A percentile compares a stretch with the other conserved stretches of the same genome.
These are phyloP conservation scores for Tetrapedia diversipes DNA, from an alignment of 2,888 invertebrate genomes.

Conservation along the genomic window DNA sequence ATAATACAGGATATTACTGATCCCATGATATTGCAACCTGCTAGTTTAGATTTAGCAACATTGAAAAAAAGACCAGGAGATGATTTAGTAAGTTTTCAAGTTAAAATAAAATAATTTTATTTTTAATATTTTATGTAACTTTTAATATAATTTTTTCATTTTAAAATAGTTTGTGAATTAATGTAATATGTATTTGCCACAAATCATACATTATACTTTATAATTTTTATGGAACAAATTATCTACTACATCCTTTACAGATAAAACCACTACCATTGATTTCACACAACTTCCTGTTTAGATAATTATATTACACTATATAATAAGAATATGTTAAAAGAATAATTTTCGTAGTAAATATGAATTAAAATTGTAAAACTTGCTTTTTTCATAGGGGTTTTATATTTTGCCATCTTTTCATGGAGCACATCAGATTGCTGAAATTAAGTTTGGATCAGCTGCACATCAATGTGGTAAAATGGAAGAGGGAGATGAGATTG, in stretches of 20 bases:
- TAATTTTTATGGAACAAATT: slow-evolving; percentile 25
- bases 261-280: slow-evolving; percentile 54
- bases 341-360: slow-evolving; percentile 15
- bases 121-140: no score
- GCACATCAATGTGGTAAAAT: slow-evolving; percentile 96
- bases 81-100: slow-evolving; percentile 85
- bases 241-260: slow-evolving; percentile 61
- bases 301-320: slow-evolving; percentile 55
- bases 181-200: neutral
- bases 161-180: slow-evolving; percentile 4
- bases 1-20: slow-evolving; percentile 94
- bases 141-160: no score
- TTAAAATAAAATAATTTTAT: neutral
- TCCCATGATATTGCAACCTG: slow-evolving; percentile 95
- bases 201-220: slow-evolving; percentile 10
- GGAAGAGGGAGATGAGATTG: slow-evolving; percentile 97
- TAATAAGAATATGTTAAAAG: neutral
- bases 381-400: slow-evolving; percentile 87
- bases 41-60: slow-evolving; percentile 93
- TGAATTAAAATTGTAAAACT: slow-evolving; percentile 2
- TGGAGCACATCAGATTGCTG: slow-evolving; percentile 91
- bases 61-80: slow-evolving; percentile 92
- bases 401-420: slow-evolving; percentile 94
- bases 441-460: slow-evolving; percentile 95
- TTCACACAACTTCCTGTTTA: slow-evolving; percentile 63